A percentile compares a stretch with the other conserved stretches of the same genome.
Evolutionary conservation across 2,888 invertebrate genomes (phyloP).

Genomic region (Lamellibrachia columna): DNA sequence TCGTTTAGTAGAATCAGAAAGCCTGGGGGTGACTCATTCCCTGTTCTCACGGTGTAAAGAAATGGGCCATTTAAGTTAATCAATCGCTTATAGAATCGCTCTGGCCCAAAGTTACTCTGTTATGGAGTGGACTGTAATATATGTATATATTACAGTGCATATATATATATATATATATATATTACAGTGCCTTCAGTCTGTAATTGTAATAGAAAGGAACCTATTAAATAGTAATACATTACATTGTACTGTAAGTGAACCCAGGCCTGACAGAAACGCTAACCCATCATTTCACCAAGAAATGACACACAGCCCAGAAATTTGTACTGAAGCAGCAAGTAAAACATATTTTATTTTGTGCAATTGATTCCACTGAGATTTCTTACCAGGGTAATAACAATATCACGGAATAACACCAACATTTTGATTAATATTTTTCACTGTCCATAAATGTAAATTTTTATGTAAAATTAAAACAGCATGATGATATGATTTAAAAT

Average conservation of each 20-base stretch:
- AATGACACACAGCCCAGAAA: not conserved
- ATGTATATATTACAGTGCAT: too few species aligned
- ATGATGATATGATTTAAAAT: not conserved
- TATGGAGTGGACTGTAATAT: too few species aligned
- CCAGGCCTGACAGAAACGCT: not conserved
- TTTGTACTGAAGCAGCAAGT: not conserved
- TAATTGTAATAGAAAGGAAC: too few species aligned
- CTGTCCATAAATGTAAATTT: not conserved
- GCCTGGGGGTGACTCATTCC: too few species aligned
- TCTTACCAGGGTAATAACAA: not conserved
- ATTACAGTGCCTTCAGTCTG: too few species aligned
- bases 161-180: too few species aligned
- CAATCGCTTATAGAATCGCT: too few species aligned
- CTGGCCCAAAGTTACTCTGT: too few species aligned
- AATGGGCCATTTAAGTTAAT: too few species aligned
- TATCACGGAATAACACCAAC: not conserved
- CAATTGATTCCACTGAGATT: slow-evolving; percentile 16
- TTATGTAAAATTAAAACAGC: not conserved
- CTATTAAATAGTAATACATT: too few species aligned
- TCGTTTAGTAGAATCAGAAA: too few species aligned
- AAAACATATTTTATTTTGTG: not conserved
- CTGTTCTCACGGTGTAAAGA: too few species aligned
- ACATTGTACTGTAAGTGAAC: not conserved
- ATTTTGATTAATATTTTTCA: not conserved
- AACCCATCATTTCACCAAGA: not conserved